Evolutionary conservation across 2,113 vertebrate genomes (phyloP), one percentile per base, ranked within the genome.

Genomic region (Seriola rivoliana): DNA sequence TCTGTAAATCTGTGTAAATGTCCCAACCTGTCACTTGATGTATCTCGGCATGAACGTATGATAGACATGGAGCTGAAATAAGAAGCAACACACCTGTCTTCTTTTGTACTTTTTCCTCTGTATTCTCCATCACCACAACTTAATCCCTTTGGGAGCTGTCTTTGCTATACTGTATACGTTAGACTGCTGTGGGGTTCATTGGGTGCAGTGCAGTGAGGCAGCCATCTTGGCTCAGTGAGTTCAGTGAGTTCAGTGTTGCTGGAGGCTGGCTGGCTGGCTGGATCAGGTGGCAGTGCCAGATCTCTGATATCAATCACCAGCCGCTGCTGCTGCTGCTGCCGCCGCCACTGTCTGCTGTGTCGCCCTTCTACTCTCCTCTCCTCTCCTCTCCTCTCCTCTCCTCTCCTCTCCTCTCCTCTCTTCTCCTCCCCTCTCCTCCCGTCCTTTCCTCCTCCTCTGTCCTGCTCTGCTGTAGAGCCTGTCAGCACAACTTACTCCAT

Each of bases 281-380:
- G 91, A 93, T 95, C 94, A 95, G 92, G 92, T 93, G 93, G 91
- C 88, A 90, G 86, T 93, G 91, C 92, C 93, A 93, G 93, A 93
- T 88, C 93, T 93, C 91, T 89, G 91, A 93, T 93, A 95, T 95
- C 93, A 94, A 95, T 95, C 94, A 94, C 91, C 83, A 87, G 81
- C 84, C 88, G 42, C 81, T 75, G 82, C 86, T 60, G 65, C 80
- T 62, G 73, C 79, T 38, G 48, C 79, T 50, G 70, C 81, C 44
- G 50, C 81, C 42, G 46, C 88, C 80, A 80, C 88, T 89, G 89
- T 92, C 91, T 92, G 81, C 67, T 63, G 67, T 77, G 88, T 89
- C 63, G 59, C 85, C 64, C 74, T 85, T 82, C 78, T 79, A 13
- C 71, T 81, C 68, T 85, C 55, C 72, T 79, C 70, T 78, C 67